A percentile compares a stretch with the other conserved stretches of the same genome.
These are phyloP conservation scores for Gallinago jamesoni DNA, from an alignment of 2,113 vertebrate species.

Conservation along the genomic window DNA sequence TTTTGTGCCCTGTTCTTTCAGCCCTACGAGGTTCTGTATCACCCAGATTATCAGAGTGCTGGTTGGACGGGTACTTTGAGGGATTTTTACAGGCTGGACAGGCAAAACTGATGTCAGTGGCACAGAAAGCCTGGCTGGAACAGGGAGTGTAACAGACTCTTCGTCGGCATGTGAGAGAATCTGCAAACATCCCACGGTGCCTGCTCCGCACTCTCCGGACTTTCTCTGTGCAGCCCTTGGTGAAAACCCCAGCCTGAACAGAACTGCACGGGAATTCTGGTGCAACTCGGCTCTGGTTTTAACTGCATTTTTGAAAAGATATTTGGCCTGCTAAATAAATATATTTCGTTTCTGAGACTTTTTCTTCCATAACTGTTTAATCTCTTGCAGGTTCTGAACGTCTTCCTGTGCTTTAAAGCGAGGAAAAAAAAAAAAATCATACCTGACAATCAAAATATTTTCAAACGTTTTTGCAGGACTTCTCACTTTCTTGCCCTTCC, in stretches of 20 bases:
- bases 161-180: not conserved
- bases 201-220: rapidly evolving
- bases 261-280: not conserved
- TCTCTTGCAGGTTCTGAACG: not conserved
- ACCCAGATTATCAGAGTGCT: not conserved
- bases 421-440: not conserved
- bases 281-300: rapidly evolving
- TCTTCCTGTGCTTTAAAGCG: not conserved
- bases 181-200: not conserved
- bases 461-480: not conserved
- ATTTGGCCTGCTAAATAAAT: not conserved
- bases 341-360: not conserved
- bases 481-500: not conserved
- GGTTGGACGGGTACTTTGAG: not conserved
- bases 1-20: not conserved
- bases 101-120: not conserved
- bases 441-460: not conserved
- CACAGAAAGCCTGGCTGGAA: not conserved
- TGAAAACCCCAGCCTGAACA: not conserved
- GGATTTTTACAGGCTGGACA: not conserved
- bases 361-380: not conserved
- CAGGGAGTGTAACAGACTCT: not conserved
- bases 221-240: not conserved
- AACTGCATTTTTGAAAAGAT: not conserved
- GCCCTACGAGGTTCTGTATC: not conserved